Evolutionary conservation across 2,888 invertebrate genomes (phyloP).

Genomic region (Abrostola tripartita): DNA sequence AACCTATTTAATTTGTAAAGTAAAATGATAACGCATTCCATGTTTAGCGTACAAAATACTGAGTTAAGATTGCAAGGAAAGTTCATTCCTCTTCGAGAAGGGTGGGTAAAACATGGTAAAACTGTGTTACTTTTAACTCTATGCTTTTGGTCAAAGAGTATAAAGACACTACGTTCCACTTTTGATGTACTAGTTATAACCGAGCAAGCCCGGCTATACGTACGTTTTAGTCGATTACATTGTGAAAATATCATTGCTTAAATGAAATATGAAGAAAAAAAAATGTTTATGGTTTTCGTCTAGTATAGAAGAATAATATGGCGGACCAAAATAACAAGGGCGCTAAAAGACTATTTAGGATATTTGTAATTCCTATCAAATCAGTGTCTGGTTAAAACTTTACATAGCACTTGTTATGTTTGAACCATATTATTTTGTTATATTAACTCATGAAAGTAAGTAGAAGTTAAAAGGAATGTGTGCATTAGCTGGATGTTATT

Average conservation of each 20-base stretch:
- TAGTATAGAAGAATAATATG: constrained; percentile 73
- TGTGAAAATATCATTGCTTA: background rate
- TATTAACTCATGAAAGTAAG: constrained; percentile 59
- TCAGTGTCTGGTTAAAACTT: constrained; percentile 62
- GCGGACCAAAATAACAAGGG: constrained; percentile 88
- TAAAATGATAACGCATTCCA: too few species aligned
- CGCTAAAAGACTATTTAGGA: constrained; percentile 85
- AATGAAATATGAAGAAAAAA: background rate
- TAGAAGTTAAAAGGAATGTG: constrained; percentile 36
- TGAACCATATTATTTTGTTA: constrained; percentile 43
- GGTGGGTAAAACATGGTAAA: too few species aligned
- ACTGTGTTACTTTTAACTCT: too few species aligned
- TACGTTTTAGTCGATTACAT: constrained; percentile 2
- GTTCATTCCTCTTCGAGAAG: too few species aligned
- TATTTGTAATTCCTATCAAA: constrained; percentile 64
- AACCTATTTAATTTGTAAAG: too few species aligned
- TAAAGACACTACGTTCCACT: too few species aligned
- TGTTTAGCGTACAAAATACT: too few species aligned
- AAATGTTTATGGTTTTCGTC: constrained; percentile 28
- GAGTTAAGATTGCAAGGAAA: too few species aligned
- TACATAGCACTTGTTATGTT: constrained; percentile 59
- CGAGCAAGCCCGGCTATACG: too few species aligned
- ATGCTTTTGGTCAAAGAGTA: too few species aligned
- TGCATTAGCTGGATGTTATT: constrained; percentile 49
- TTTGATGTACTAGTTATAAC: too few species aligned